These are phyloP conservation scores for Meloidogyne chitwoodi DNA, from an alignment of 1,140 invertebrate species.

Conservation along the genomic window DNA sequence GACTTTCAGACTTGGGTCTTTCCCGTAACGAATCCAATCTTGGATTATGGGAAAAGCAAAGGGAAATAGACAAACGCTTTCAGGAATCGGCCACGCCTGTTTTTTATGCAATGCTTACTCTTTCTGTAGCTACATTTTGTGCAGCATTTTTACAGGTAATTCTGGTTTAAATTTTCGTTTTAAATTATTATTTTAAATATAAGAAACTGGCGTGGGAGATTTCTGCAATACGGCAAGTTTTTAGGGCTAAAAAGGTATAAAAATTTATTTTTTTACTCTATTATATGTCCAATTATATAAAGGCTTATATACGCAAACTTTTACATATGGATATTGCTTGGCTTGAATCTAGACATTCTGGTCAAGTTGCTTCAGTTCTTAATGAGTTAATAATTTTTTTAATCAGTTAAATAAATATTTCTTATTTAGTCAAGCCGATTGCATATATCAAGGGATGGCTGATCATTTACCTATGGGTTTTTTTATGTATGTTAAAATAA, in stretches of 20 bases:
- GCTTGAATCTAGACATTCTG: constrained; percentile 53
- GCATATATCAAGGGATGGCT: constrained; percentile 56
- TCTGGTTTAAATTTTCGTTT: too few species aligned
- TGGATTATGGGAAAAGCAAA: constrained; percentile 26
- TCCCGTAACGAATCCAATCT: constrained; percentile 21
- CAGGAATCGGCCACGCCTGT: constrained; percentile 45
- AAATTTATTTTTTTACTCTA: too few species aligned
- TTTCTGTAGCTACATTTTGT: constrained; percentile 51
- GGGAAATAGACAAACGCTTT: constrained; percentile 45
- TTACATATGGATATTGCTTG: constrained; percentile 57
- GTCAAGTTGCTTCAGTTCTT: constrained; percentile 53
- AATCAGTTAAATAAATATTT: not conserved
- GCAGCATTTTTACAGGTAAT: constrained; percentile 54
- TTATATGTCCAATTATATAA: too few species aligned
- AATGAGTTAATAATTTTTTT: constrained; percentile 48
- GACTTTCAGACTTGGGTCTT: constrained; percentile 17
- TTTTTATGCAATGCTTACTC: constrained; percentile 48
- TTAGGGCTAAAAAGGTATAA: constrained; percentile 46
- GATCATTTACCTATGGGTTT: constrained; percentile 56
- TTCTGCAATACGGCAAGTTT: constrained; percentile 52
- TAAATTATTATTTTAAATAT: not conserved
- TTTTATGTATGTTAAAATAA: constrained; percentile 36
- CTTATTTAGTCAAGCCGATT: constrained; percentile 51
- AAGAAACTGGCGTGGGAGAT: constrained; percentile 53
- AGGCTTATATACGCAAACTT: constrained; percentile 51